phyloP scores from a whole-genome alignment of 2,113 vertebrate genomes.

The Erythrocercus mccallii region DNA sequence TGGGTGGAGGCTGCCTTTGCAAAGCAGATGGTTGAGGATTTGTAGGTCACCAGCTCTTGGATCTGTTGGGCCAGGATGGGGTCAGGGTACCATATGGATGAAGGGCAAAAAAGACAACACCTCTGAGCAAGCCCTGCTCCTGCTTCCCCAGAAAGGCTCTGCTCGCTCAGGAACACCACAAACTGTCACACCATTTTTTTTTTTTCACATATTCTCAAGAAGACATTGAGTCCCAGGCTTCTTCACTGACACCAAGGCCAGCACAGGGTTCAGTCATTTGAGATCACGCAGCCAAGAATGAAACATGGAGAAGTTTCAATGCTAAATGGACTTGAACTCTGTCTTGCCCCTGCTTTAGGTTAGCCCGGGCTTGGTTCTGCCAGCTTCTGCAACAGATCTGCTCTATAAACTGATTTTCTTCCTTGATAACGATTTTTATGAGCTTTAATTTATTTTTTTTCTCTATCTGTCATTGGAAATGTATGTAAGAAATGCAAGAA shows the following conservation, averaged over 20 bases:
- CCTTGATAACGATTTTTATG: not conserved
- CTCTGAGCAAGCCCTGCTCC: not conserved
- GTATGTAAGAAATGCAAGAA: not conserved
- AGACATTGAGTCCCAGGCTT: not conserved
- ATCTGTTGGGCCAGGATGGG: slow-evolving; percentile 22
- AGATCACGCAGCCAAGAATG: not conserved
- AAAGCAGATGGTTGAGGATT: slow-evolving; percentile 65
- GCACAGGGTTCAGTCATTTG: not conserved
- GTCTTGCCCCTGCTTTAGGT: not conserved
- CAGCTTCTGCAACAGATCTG: not conserved
- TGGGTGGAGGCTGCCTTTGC: not conserved
- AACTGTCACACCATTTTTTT: not conserved
- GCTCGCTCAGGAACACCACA: not conserved
- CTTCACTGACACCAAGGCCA: not conserved
- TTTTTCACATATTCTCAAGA: not conserved
- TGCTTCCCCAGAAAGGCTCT: not conserved
- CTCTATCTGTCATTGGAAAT: not conserved
- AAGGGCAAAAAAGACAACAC: slow-evolving; percentile 31
- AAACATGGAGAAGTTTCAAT: not conserved
- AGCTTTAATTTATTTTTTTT: not conserved
- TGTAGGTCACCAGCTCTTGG: slow-evolving; percentile 54
- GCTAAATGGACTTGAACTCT: not conserved
- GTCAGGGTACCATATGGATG: slow-evolving; percentile 55
- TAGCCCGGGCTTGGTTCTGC: not conserved
- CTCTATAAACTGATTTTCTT: not conserved